A percentile compares a stretch with the other conserved stretches of the same genome.
These are phyloP conservation scores for Ctenoplectra terminalis DNA, from an alignment of 1,140 invertebrate species.

Conservation along the genomic window DNA sequence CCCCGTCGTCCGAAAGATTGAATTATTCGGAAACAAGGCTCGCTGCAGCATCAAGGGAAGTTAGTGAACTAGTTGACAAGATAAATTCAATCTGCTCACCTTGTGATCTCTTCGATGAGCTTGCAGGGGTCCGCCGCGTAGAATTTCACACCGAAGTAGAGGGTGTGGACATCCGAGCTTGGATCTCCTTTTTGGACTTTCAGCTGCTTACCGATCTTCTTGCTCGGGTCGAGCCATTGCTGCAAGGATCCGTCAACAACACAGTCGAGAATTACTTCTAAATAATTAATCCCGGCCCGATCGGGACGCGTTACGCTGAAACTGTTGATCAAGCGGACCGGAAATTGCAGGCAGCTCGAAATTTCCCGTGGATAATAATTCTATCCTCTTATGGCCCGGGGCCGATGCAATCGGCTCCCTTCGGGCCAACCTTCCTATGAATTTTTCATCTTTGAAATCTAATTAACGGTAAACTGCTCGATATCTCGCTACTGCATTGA, in stretches of 20 bases:
- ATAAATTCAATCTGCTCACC: slow-evolving; percentile 84
- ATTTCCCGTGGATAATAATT: slow-evolving; percentile 79
- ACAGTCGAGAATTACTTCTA: slow-evolving; percentile 8
- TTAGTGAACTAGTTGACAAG: background rate
- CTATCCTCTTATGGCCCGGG: slow-evolving; percentile 56
- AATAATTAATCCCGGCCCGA: slow-evolving; percentile 31
- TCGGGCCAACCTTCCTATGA: background rate
- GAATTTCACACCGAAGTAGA: slow-evolving; percentile 99
- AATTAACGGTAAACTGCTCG: slow-evolving; percentile 45
- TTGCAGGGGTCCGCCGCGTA: slow-evolving; percentile 99
- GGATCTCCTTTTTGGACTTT: slow-evolving; percentile 85
- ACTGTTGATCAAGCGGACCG: slow-evolving; percentile 65
- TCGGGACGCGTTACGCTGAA: slow-evolving; percentile 31
- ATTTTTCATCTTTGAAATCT: slow-evolving; percentile 38
- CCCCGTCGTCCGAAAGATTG: background rate
- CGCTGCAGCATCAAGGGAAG: background rate
- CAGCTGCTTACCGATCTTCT: slow-evolving; percentile 92
- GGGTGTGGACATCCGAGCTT: slow-evolving; percentile 90
- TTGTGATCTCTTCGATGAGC: slow-evolving; percentile 96
- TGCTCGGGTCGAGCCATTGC: slow-evolving; percentile 95
- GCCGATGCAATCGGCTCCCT: slow-evolving; percentile 6
- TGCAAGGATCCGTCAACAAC: slow-evolving; percentile 78
- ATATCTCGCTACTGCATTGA: background rate
- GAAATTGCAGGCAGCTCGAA: slow-evolving; percentile 76
- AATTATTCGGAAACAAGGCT: slow-evolving; percentile 5